These are phyloP conservation scores for Saxidomus purpurata DNA, from an alignment of 1,140 invertebrate genomes.

Conservation along the genomic window DNA sequence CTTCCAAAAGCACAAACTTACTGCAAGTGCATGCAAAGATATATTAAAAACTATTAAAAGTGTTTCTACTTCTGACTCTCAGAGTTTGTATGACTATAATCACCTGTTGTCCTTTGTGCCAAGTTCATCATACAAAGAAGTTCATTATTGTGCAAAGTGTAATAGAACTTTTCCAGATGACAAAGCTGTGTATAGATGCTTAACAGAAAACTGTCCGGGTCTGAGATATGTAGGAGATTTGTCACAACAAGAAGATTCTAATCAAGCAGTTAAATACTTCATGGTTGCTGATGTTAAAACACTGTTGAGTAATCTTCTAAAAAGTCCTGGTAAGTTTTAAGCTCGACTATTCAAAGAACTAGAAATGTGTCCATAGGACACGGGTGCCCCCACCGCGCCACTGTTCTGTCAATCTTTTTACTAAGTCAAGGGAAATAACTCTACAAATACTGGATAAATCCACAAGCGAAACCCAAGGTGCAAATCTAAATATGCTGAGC, in stretches of 20 bases:
- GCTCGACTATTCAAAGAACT: too few species aligned
- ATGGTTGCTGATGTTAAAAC: conserved; percentile 28
- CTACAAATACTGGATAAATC: too few species aligned
- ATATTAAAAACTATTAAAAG: conserved; percentile 15
- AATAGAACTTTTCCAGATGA: conserved; percentile 38
- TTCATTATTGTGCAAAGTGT: conserved; percentile 53
- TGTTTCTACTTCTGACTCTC: conserved; percentile 18
- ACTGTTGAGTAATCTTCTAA: conserved; percentile 21
- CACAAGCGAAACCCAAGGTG: too few species aligned
- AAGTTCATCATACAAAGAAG: conserved; percentile 15
- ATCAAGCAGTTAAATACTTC: conserved; percentile 30
- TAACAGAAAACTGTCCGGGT: conserved; percentile 24
- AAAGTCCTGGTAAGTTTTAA: conserved; percentile 28
- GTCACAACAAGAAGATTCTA: conserved; percentile 1
- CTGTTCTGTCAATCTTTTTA: too few species aligned
- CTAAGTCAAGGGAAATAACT: too few species aligned
- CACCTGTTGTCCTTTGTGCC: conserved; percentile 12
- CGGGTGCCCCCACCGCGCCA: too few species aligned
- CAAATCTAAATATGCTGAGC: too few species aligned
- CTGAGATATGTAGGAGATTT: conserved; percentile 26
- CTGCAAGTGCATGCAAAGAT: not conserved
- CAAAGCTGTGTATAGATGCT: conserved; percentile 46
- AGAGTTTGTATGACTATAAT: not conserved
- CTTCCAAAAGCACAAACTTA: not conserved
- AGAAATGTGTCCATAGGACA: too few species aligned